Evolutionary conservation across 2,113 vertebrate genomes (phyloP).

Genomic region (Odontesthes bonariensis): DNA sequence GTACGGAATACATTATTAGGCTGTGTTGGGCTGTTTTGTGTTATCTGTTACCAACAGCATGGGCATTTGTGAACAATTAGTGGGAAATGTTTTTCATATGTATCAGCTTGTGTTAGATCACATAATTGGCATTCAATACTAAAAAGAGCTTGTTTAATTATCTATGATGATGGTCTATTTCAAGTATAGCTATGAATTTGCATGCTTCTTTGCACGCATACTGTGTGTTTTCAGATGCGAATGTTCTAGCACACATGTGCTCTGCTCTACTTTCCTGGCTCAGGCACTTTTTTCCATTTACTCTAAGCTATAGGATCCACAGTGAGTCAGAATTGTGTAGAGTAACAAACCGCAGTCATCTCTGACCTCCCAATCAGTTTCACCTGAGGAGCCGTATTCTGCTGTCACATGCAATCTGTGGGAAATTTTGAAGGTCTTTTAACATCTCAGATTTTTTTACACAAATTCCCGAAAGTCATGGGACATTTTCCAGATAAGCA

Average conservation of each 20-base stretch:
- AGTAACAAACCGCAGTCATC: conserved; percentile 7
- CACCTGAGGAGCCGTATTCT: conserved; percentile 17
- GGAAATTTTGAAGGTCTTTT: conserved; percentile 9
- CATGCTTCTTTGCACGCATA: conserved; percentile 6
- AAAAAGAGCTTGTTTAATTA: conserved; percentile 24
- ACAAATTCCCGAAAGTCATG: not conserved
- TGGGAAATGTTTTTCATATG: conserved; percentile 9
- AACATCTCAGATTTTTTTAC: conserved; percentile 5
- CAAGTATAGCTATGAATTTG: not conserved
- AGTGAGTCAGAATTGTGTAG: conserved; percentile 33
- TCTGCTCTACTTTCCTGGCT: conserved; percentile 39
- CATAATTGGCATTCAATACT: conserved; percentile 1
- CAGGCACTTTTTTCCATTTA: conserved; percentile 51
- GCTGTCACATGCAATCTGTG: conserved; percentile 23
- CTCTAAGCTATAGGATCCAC: conserved; percentile 2
- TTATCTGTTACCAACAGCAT: conserved; percentile 11
- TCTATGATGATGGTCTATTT: conserved; percentile 1
- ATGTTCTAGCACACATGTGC: conserved; percentile 25
- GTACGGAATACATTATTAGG: conserved; percentile 39
- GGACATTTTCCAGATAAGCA: conserved; percentile 16
- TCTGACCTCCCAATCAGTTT: conserved; percentile 33
- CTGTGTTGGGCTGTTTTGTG: conserved; percentile 6
- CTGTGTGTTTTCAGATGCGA: not conserved
- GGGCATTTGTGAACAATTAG: conserved; percentile 50
- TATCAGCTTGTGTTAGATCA: conserved; percentile 22